These are phyloP conservation scores for Propithecus coquereli DNA, from an alignment of 2,113 vertebrate genomes.

Conservation along the genomic window DNA sequence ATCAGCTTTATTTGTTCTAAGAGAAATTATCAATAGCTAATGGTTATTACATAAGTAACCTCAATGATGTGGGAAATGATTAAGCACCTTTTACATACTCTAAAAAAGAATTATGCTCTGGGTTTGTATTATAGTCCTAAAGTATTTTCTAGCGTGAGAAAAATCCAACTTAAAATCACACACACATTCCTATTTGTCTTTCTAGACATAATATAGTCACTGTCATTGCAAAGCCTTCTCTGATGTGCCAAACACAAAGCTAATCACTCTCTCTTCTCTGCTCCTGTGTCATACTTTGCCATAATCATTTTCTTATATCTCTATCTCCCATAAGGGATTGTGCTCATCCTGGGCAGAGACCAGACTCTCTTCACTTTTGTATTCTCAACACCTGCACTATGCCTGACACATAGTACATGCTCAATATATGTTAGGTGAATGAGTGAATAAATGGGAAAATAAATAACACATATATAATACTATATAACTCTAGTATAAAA, in stretches of 20 bases:
- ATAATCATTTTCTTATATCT: neutral
- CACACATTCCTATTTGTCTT: neutral
- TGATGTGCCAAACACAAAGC: neutral
- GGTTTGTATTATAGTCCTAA: conserved; percentile 23
- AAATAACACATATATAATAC: neutral
- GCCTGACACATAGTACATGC: neutral
- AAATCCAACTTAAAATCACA: neutral
- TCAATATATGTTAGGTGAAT: neutral
- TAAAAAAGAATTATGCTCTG: conserved; percentile 12
- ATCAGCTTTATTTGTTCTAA: conserved; percentile 14
- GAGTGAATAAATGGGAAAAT: neutral
- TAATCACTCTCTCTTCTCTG: neutral
- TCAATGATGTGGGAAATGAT: neutral
- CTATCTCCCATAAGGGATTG: neutral
- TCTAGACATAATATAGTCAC: neutral
- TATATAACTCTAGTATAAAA: neutral
- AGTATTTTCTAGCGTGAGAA: conserved; percentile 1
- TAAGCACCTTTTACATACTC: neutral
- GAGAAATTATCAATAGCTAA: neutral
- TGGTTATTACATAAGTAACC: neutral
- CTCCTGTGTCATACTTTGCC: neutral
- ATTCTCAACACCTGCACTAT: neutral
- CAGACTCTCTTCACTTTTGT: neutral
- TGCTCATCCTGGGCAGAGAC: neutral
- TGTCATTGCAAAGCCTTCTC: neutral